These are phyloP conservation scores for Lordiphosa collinella DNA, from an alignment of 1,140 invertebrate genomes.

Conservation along the genomic window DNA sequence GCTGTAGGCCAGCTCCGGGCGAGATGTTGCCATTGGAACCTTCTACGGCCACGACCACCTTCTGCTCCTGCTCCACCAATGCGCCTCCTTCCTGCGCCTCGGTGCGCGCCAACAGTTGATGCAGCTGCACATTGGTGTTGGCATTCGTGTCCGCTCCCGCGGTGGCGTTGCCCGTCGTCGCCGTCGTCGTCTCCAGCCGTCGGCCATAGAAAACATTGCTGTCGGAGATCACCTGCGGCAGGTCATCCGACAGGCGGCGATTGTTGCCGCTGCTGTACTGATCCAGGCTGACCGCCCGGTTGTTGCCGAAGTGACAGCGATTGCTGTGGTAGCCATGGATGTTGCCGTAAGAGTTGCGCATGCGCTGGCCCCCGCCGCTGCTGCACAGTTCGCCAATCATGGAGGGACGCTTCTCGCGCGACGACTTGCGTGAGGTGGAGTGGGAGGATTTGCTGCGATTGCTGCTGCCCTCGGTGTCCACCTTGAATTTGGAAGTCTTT, in stretches of 20 bases:
- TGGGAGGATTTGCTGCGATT: conserved; percentile 75
- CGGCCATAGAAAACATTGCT: conserved; percentile 78
- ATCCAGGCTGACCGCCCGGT: conserved; percentile 76
- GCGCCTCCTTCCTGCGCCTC: background rate
- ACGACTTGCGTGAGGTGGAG: conserved; percentile 71
- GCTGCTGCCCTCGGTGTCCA: conserved; percentile 84
- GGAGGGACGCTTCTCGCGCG: conserved; percentile 77
- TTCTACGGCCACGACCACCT: background rate
- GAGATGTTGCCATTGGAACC: conserved; percentile 57
- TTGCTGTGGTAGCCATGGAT: conserved; percentile 77
- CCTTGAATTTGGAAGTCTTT: conserved; percentile 87
- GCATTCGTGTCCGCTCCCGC: conserved; percentile 55
- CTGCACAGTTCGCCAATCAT: conserved; percentile 79
- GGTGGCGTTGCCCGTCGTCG: no score
- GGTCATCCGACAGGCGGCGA: conserved; percentile 73
- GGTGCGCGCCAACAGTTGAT: conserved; percentile 16
- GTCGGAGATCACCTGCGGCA: conserved; percentile 78
- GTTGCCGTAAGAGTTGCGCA: conserved; percentile 78
- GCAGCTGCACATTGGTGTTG: conserved; percentile 46
- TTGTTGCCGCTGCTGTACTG: conserved; percentile 75
- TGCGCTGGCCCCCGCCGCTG: conserved; percentile 71
- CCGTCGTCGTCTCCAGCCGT: conserved; percentile 39
- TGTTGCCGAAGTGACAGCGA: conserved; percentile 76
- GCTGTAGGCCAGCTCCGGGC: conserved; percentile 21
- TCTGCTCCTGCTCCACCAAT: conserved; percentile 11